Evolutionary conservation across 2,888 invertebrate genomes (phyloP).

Genomic region (Hypena proboscidalis): DNA sequence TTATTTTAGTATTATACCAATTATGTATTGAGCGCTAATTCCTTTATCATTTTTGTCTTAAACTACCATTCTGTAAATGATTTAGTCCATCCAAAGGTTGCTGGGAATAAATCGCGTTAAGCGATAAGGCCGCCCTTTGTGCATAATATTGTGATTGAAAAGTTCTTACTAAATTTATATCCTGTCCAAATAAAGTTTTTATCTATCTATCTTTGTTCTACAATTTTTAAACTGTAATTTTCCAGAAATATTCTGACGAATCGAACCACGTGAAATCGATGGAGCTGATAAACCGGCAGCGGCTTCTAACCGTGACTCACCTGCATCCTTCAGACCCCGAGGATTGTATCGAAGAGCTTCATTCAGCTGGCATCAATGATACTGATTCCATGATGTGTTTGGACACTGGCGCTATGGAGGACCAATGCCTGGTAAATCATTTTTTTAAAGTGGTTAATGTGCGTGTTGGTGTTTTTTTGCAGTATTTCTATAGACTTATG

Average conservation of each 20-base stretch:
- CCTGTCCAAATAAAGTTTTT: not conserved
- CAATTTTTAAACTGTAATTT: not conserved
- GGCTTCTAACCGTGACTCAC: slow-evolving; percentile 59
- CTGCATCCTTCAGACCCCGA: slow-evolving; percentile 58
- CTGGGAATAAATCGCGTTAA: too few relatives aligned
- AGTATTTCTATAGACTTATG: not conserved
- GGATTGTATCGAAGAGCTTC: slow-evolving; percentile 55
- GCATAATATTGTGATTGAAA: too few relatives aligned
- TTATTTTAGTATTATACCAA: too few relatives aligned
- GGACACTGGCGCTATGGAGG: slow-evolving; percentile 49
- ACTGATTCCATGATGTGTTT: slow-evolving; percentile 60
- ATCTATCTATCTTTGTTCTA: not conserved
- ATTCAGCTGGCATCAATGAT: slow-evolving; percentile 42
- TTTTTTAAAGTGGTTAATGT: not conserved
- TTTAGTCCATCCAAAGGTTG: too few relatives aligned
- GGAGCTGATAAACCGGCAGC: slow-evolving; percentile 51
- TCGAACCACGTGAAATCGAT: slow-evolving; percentile 37
- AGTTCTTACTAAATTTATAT: too few relatives aligned
- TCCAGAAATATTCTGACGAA: slow-evolving; percentile 9
- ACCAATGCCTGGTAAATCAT: slow-evolving; percentile 61
- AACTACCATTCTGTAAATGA: too few relatives aligned
- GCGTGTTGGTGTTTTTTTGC: too few relatives aligned
- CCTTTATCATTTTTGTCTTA: too few relatives aligned
- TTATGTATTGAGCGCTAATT: too few relatives aligned
- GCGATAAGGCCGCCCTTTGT: too few relatives aligned